Percentiles rank a stretch among this genome's conserved stretches.
Evolutionary conservation across 2,113 vertebrate species (phyloP).

Genomic region (Chaetorhynchus papuensis): DNA sequence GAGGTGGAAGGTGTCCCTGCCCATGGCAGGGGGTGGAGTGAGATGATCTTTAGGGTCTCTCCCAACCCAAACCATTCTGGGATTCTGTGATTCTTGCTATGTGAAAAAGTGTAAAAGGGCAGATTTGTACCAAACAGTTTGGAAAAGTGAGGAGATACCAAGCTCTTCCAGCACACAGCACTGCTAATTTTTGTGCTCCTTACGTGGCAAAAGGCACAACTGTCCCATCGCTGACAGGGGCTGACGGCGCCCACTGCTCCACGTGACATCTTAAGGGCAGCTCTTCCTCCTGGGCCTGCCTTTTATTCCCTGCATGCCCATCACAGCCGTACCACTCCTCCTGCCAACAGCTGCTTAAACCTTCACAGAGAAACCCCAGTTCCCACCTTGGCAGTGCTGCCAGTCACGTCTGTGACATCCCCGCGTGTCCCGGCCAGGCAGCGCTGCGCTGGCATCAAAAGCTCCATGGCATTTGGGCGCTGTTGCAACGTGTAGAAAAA

Average conservation of each 20-base stretch:
- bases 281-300: neutral
- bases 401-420: neutral
- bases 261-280: neutral
- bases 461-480: neutral
- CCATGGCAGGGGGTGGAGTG: too few relatives aligned
- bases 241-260: accelerated
- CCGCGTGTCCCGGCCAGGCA: accelerated
- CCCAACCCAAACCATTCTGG: neutral
- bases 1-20: accelerated
- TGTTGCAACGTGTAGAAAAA: too few relatives aligned
- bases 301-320: neutral
- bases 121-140: neutral
- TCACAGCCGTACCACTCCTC: accelerated
- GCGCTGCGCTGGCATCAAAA: neutral
- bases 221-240: neutral
- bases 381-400: neutral
- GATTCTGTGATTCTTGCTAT: neutral
- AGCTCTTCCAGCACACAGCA: neutral
- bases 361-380: accelerated
- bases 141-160: neutral
- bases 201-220: accelerated
- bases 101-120: neutral
- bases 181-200: neutral
- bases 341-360: neutral
- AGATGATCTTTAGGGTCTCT: neutral